A percentile compares a stretch with the other conserved stretches of the same genome.
Evolutionary conservation across 2,797 vertebrate species (phyloP).

Genomic region (Benthosema pterotum): DNA sequence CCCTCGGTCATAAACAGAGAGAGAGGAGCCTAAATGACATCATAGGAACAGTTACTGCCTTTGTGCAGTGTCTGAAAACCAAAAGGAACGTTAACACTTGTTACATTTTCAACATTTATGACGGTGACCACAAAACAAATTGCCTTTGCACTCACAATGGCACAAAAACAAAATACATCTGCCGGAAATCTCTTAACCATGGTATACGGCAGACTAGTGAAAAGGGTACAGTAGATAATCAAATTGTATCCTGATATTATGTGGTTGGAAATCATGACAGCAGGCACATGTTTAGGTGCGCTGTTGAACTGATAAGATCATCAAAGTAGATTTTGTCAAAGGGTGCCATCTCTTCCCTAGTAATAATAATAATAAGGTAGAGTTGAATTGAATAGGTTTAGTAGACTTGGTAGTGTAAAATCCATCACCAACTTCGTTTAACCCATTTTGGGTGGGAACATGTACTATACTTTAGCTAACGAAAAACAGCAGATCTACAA

Average conservation of each 20-base stretch:
- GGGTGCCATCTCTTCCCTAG: not conserved
- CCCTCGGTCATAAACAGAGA: too few relatives aligned
- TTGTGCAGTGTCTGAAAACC: conserved; percentile 2
- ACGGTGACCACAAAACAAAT: conserved; percentile 24
- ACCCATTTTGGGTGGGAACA: too few relatives aligned
- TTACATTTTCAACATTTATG: conserved; percentile 35
- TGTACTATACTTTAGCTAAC: too few relatives aligned
- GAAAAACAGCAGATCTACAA: too few relatives aligned
- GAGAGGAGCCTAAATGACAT: too few relatives aligned
- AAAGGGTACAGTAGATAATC: conserved; percentile 5
- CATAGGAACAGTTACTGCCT: too few relatives aligned
- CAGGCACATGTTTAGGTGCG: too few relatives aligned
- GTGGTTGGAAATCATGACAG: too few relatives aligned
- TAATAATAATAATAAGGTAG: not conserved
- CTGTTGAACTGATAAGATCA: too few relatives aligned
- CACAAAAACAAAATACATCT: conserved; percentile 25
- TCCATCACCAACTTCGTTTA: not conserved
- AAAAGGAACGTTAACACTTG: conserved; percentile 26
- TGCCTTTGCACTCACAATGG: not conserved
- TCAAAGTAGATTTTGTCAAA: not conserved
- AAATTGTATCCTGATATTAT: too few relatives aligned
- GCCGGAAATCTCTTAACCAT: conserved; percentile 17
- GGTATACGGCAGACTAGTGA: not conserved
- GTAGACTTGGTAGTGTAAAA: conserved; percentile 18
- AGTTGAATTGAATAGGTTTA: not conserved